These are phyloP conservation scores for Lordiphosa collinella DNA, from an alignment of 1,140 invertebrate genomes.

Conservation along the genomic window DNA sequence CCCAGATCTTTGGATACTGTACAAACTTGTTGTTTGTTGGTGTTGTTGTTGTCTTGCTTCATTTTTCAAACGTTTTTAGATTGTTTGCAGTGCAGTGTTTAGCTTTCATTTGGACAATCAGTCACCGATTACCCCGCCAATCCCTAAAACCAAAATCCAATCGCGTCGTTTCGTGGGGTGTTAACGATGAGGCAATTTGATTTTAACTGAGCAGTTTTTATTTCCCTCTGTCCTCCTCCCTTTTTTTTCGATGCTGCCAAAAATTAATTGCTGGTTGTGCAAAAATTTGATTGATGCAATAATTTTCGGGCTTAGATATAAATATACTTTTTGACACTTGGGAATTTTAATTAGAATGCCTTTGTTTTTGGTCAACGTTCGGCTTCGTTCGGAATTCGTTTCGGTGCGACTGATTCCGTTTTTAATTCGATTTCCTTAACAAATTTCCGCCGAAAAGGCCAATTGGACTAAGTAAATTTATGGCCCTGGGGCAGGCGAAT, in stretches of 20 bases:
- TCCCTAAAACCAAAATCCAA: constrained; percentile 25
- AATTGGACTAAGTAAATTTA: constrained; percentile 66
- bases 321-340: constrained; percentile 47
- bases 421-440: constrained; percentile 71
- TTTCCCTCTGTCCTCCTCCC: constrained; percentile 1
- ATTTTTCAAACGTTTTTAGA: background rate
- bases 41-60: too few species aligned
- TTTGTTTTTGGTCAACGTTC: constrained; percentile 51
- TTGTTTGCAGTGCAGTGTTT: constrained; percentile 6
- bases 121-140: constrained; percentile 41
- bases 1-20: too few species aligned
- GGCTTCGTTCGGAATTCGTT: constrained; percentile 31
- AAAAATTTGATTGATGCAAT: constrained; percentile 65
- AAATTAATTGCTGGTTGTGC: constrained; percentile 47
- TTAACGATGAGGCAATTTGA: constrained; percentile 47
- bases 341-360: constrained; percentile 68
- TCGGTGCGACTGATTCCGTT: constrained; percentile 45
- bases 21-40: too few species aligned
- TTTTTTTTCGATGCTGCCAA: background rate
- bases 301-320: constrained; percentile 26
- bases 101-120: constrained; percentile 31
- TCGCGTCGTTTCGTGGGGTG: constrained; percentile 25
- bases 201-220: constrained; percentile 20
- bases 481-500: constrained; percentile 40
- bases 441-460: constrained; percentile 53